A percentile compares a stretch with the other conserved stretches of the same genome.
phyloP scores from a whole-genome alignment of 2,888 invertebrate species.

The Eilema caniola region DNA sequence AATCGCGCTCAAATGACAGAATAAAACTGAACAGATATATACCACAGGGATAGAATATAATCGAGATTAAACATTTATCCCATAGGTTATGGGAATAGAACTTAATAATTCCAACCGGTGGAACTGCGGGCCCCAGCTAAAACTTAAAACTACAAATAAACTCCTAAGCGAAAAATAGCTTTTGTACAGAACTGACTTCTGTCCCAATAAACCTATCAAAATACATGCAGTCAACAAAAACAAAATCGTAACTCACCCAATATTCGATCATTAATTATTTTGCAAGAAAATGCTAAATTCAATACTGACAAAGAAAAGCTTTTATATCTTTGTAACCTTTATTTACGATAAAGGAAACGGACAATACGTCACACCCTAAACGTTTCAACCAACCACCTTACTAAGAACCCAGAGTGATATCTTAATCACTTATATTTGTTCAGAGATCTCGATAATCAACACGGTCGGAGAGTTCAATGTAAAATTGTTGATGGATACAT shows the following conservation, averaged over 20 bases:
- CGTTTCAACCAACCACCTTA: constrained; percentile 52
- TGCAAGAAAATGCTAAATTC: constrained; percentile 33
- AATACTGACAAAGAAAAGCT: constrained; percentile 45
- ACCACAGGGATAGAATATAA: no score
- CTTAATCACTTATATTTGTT: constrained; percentile 38
- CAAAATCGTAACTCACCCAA: constrained; percentile 15
- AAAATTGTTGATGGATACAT: constrained; percentile 55
- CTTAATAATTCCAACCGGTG: no score
- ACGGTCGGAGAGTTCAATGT: constrained; percentile 52
- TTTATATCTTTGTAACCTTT: constrained; percentile 57
- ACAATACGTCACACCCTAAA: constrained; percentile 66
- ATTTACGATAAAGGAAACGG: constrained; percentile 65
- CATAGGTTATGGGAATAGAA: no score
- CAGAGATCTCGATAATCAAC: constrained; percentile 43
- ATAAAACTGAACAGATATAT: no score
- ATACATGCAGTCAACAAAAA: constrained; percentile 15
- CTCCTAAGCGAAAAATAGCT: no score
- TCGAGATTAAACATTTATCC: no score
- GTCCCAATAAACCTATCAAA: background rate
- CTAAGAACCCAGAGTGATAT: constrained; percentile 51
- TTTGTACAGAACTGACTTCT: no score
- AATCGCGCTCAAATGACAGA: no score
- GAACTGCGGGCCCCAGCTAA: no score
- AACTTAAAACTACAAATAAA: no score
- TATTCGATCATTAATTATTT: constrained; percentile 35